Evolutionary conservation across 37 sponge, comb jelly and placozoan species (phyloP), one percentile per base, ranked within the genome.

Genomic region (Cliona cf. orientalis): DNA sequence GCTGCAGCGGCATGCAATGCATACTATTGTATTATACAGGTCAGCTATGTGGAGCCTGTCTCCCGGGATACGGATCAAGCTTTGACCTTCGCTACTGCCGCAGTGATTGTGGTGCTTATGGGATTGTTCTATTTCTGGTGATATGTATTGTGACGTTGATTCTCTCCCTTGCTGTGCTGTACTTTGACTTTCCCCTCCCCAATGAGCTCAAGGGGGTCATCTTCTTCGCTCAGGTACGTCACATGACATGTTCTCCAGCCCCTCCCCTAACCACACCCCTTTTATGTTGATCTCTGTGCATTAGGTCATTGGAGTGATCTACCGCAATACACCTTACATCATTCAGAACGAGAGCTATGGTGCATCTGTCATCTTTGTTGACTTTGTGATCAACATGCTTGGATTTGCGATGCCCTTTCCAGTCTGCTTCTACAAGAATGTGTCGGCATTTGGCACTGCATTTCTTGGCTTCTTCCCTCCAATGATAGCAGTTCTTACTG

Each of bases 391-490:
- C 41, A 86, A 86, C 67, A 22, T 82, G 23, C 71, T 91, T 0
- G 87, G 91, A n/a, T 91, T 86, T 67, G 69, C 82, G 26, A 72
- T 83, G 36, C 87, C 92, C 34, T 73, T 92, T 32, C 92, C 88
- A 19, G 22, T 84, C 49, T 92, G 92, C 34, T 55, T 87, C 42
- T 22, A 49, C 29, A 22, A 44, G 37, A 49, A 45, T 2, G 26
- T 87, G 14, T 70, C 76, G 14, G 88, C 84, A 22, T 21, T 75
- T 33, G 68, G 43, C 42, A 49, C 84, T 11, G 89, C 88, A 0
- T 53, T 92, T 23, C 65, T 92, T 7, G 88, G 88, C 55, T 92
- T 44, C 74, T 49, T 92, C 14, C 67, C 90, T 32, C 92, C 92
- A 17, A 1, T 80, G 5, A 69, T 92, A 1, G 75, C 75, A 14